These are phyloP conservation scores for Drosophila mimica DNA, from an alignment of 2,888 invertebrate species.

Conservation along the genomic window DNA sequence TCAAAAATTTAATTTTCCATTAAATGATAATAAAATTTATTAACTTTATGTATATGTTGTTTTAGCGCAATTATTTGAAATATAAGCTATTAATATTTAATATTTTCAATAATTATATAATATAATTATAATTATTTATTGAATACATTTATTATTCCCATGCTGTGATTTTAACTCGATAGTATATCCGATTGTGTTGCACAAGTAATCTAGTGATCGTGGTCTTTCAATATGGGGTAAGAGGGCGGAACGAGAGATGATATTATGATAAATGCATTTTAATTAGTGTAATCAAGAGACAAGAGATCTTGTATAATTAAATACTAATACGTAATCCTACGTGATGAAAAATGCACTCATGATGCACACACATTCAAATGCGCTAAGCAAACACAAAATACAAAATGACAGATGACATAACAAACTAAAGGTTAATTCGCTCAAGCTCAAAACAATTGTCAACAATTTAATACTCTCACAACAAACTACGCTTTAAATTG, in stretches of 20 bases:
- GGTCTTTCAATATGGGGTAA: not conserved
- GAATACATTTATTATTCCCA: not conserved
- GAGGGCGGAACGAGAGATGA: slow-evolving; percentile 8
- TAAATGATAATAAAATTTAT: not conserved
- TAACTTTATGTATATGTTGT: not conserved
- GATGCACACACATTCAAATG: slow-evolving; percentile 20
- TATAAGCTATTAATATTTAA: not conserved
- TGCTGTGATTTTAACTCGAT: not conserved
- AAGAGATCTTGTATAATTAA: slow-evolving; percentile 22
- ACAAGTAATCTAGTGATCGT: not conserved
- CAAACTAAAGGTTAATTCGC: slow-evolving; percentile 75
- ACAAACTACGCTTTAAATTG: slow-evolving; percentile 55
- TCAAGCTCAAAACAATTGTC: slow-evolving; percentile 79
- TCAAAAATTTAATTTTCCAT: not conserved
- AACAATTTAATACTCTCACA: slow-evolving; percentile 68
- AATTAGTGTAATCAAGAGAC: slow-evolving; percentile 20
- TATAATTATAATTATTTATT: no score
- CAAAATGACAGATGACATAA: slow-evolving; percentile 63
- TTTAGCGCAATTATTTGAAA: not conserved
- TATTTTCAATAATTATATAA: not conserved
- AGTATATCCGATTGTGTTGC: not conserved
- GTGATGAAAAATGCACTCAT: slow-evolving; percentile 15
- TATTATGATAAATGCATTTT: slow-evolving; percentile 17
- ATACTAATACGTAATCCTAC: slow-evolving; percentile 14
- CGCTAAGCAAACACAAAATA: slow-evolving; percentile 45